A percentile compares a stretch with the other conserved stretches of the same genome.
These are phyloP conservation scores for Muntiacus reevesi DNA, from an alignment of 2,113 vertebrate species.

Conservation along the genomic window DNA sequence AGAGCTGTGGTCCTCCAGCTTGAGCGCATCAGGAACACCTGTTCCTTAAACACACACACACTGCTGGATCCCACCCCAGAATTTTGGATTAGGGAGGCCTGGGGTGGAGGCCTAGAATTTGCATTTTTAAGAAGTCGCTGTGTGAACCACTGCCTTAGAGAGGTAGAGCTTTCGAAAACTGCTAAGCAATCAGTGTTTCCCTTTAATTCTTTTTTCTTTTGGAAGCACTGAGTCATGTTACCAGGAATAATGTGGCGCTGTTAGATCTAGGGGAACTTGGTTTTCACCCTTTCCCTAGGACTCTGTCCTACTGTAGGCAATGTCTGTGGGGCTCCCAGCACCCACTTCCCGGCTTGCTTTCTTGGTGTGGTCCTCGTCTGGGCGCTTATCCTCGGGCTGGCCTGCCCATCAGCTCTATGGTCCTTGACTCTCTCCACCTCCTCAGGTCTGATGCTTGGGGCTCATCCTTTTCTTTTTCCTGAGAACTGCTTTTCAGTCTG, in stretches of 20 bases:
- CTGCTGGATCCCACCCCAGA: neutral
- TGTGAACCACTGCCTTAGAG: neutral
- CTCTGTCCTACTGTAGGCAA: fast-evolving
- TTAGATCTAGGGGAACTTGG: neutral
- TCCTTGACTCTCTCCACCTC: neutral
- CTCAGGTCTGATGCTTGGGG: neutral
- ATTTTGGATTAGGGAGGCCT: neutral
- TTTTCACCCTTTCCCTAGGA: neutral
- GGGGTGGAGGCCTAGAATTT: neutral
- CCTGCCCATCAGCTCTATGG: neutral
- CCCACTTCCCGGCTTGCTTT: neutral
- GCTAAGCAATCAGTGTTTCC: neutral
- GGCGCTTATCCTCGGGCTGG: neutral
- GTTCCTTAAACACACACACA: neutral
- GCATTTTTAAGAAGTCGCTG: neutral
- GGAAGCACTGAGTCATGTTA: neutral
- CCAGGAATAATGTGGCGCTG: neutral
- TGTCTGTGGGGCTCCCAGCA: neutral
- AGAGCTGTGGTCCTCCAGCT: neutral
- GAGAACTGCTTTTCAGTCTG: neutral
- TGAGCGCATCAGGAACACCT: neutral
- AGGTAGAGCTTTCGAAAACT: neutral
- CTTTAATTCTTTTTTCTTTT: neutral
- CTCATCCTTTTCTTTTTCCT: neutral
- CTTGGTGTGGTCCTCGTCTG: neutral